Base-by-base conservation (phyloP, 1,140 invertebrate genomes). In the Drosophila auraria region DNA sequence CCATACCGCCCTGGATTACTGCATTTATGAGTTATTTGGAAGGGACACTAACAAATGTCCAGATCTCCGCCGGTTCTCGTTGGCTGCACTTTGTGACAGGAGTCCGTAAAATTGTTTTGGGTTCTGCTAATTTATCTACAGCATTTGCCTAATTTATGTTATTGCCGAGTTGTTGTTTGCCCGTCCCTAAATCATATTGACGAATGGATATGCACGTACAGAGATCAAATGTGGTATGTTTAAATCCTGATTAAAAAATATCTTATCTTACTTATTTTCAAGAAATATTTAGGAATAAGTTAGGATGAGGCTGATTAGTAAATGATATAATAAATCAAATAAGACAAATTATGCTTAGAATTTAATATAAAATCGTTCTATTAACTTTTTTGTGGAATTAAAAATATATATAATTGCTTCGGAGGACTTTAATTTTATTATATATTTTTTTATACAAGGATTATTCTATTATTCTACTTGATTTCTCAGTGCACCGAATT, bases 61-160 rank as follows among this genome's bases (percentile, higher is more conserved):
- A 57, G 59, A 56, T 50, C 44, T 57, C 51, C 61, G 30, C 45
- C 61, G 30, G 77, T 86, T 86, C 74, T 58, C 69, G 78, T 50
- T 72, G 64, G 75, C 78, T 87, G 83, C 83, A 60, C 73, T 82
- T 76, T 71, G 71, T 83, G 82, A 65, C 78, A 69, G 80, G 25
- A 56, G 78, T 83, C 63, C 84, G 78, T 87, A 64, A 89, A 87
- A 87, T 79, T 83, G 78, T 84, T 89, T 83, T 75, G 74, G 64
- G 42, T 33, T 60, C 49, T 54, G 71, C 84, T 89, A 89, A 89
- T 89, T 90, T 89, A 89, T 89, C 78, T 78, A 58, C 78, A 80
- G 68, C 82, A 90, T 89, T 89, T 90, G 84, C 56, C 78, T 90
- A 89, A 89, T 89, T 89, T 89, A 89, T 89, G 82, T 90, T 76